phyloP scores from a whole-genome alignment of 2,888 invertebrate genomes.

The Embidobia sp. region DNA sequence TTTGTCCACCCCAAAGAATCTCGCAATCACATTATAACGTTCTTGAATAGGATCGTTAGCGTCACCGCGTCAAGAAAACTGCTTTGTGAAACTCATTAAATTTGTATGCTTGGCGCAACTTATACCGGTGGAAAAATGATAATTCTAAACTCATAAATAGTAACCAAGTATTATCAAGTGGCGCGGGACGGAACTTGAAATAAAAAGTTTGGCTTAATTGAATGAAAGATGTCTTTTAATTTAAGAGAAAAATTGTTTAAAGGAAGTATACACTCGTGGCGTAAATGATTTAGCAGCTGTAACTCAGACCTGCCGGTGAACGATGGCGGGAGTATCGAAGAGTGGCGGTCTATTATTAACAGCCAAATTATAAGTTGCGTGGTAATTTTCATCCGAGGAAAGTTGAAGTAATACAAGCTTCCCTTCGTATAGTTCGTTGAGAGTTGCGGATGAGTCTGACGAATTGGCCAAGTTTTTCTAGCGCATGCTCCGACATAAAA shows the following conservation, averaged over 20 bases:
- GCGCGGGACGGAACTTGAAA: background rate
- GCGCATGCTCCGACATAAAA: background rate
- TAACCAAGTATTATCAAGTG: background rate
- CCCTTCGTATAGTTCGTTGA: background rate
- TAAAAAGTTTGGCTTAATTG: constrained; percentile 4
- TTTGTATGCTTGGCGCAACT: constrained; percentile 9
- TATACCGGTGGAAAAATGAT: constrained; percentile 10
- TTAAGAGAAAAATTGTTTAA: background rate
- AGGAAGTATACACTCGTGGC: too few species aligned
- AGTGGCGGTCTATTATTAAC: too few species aligned
- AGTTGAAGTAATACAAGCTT: background rate
- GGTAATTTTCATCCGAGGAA: constrained; percentile 7
- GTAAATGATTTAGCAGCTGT: too few species aligned
- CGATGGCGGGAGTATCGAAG: too few species aligned
- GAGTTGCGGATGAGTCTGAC: background rate
- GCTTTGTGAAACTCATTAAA: constrained; percentile 28
- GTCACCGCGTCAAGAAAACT: constrained; percentile 24
- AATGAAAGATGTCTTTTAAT: constrained; percentile 2
- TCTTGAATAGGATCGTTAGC: constrained; percentile 42
- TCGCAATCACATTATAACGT: constrained; percentile 32
- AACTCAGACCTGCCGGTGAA: too few species aligned
- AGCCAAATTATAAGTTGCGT: constrained; percentile 1
- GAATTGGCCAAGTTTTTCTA: background rate
- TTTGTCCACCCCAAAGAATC: constrained; percentile 18
- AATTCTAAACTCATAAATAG: constrained; percentile 24